Evolutionary conservation across 2,113 vertebrate species (phyloP).

Genomic region (Cottus gobio): DNA sequence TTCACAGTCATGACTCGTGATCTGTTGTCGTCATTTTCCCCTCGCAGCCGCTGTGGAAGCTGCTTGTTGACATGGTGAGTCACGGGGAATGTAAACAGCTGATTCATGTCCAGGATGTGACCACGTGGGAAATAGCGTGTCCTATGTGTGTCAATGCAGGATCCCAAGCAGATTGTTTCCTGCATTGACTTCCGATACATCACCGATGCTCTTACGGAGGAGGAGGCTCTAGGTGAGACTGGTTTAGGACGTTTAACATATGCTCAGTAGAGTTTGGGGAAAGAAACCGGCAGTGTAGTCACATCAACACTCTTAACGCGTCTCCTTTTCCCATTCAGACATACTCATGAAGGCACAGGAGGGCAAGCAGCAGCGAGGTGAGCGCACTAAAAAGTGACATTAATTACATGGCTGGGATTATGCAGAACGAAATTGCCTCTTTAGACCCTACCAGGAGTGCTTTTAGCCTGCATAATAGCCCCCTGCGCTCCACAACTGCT

Average conservation of each 20-base stretch:
- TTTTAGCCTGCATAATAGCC: conserved; percentile 29
- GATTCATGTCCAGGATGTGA: not conserved
- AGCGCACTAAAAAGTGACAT: conserved; percentile 34
- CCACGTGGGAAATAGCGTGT: not conserved
- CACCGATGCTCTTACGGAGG: conserved; percentile 83
- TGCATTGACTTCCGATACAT: conserved; percentile 90
- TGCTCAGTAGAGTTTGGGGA: not conserved
- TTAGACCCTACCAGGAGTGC: conserved; percentile 33
- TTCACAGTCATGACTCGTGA: conserved; percentile 12
- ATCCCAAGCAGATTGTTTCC: conserved; percentile 80
- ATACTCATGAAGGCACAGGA: conserved; percentile 80
- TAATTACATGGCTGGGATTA: conserved; percentile 31
- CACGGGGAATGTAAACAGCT: not conserved
- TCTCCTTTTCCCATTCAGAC: conserved; percentile 69
- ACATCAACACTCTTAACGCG: conserved; percentile 14
- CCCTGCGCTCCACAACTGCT: conserved; percentile 2
- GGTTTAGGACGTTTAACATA: not conserved
- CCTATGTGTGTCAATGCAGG: conserved; percentile 61
- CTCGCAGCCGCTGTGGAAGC: conserved; percentile 87
- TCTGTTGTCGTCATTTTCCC: conserved; percentile 3
- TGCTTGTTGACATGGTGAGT: conserved; percentile 86
- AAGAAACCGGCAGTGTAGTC: not conserved
- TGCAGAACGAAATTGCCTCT: conserved; percentile 32
- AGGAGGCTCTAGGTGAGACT: conserved; percentile 83
- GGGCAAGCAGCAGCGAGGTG: conserved; percentile 83